These are phyloP conservation scores for Prionace glauca DNA, from an alignment of 2,797 vertebrate genomes.

Conservation along the genomic window DNA sequence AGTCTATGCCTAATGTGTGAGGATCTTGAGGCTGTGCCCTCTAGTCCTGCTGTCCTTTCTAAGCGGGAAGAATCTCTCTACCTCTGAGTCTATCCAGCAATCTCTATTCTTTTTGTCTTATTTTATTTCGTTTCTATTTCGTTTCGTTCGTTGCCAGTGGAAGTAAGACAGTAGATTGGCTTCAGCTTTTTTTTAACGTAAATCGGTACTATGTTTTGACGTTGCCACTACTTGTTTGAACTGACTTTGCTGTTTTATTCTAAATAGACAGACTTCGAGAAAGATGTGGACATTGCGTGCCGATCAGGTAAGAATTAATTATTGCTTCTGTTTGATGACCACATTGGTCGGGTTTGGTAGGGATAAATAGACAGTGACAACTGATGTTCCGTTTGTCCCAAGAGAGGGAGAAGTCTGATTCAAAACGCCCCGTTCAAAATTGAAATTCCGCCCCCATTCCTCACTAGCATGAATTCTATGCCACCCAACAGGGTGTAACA, in stretches of 20 bases:
- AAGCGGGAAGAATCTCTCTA: too few relatives aligned
- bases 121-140: neutral
- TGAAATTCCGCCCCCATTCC: neutral
- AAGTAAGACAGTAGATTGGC: neutral
- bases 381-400: neutral
- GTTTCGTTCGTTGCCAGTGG: neutral
- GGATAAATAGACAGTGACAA: too few relatives aligned
- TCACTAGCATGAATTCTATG: neutral
- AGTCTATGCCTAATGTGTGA: too few relatives aligned
- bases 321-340: neutral
- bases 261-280: slow-evolving; percentile 97
- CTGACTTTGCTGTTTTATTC: slow-evolving; percentile 48
- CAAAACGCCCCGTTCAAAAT: neutral
- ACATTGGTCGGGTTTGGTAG: neutral
- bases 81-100: too few relatives aligned
- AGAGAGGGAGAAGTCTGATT: neutral
- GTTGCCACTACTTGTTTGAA: slow-evolving; percentile 44
- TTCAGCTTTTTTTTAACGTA: neutral
- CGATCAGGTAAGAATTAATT: slow-evolving; percentile 81
- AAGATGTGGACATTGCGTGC: slow-evolving; percentile 98
- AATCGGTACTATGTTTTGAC: neutral
- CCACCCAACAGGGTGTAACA: neutral
- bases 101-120: neutral
- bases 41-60: too few relatives aligned
- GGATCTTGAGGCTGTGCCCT: too few relatives aligned